Evolutionary conservation across 1,140 invertebrate genomes (phyloP).

Genomic region (Brachionus paranguensis): DNA sequence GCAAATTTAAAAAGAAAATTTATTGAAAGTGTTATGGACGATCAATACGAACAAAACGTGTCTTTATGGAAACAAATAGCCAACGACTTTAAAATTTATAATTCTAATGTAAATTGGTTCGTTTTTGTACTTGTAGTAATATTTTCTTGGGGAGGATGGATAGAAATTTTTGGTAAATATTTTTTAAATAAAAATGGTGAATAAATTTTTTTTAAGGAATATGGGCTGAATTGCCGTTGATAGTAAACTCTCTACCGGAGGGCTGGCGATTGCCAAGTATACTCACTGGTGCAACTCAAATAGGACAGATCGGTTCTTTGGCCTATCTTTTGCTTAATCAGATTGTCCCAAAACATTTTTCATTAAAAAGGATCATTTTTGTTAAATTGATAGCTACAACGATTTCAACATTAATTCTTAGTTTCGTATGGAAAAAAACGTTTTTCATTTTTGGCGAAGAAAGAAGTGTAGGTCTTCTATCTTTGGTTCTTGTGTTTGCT

Average conservation of each 20-base stretch:
- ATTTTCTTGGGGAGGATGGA: conserved; percentile 35
- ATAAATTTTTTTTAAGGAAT: conserved; percentile 70
- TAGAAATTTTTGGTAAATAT: conserved; percentile 29
- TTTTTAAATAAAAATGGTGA: background rate
- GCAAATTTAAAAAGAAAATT: background rate
- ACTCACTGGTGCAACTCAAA: conserved; percentile 71
- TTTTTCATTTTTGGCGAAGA: conserved; percentile 31
- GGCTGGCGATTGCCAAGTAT: conserved; percentile 74
- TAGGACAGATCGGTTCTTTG: conserved; percentile 68
- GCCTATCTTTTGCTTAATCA: background rate
- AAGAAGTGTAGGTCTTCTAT: conserved; percentile 6
- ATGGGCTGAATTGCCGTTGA: conserved; percentile 66
- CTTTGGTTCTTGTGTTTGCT: background rate
- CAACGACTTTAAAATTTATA: conserved; percentile 18
- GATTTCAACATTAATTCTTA: background rate
- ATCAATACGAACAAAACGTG: background rate
- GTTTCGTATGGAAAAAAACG: conserved; percentile 22
- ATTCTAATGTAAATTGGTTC: conserved; percentile 27
- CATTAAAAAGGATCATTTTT: conserved; percentile 4
- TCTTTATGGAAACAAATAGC: background rate
- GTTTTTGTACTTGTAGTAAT: background rate
- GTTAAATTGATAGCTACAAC: background rate
- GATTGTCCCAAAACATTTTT: background rate
- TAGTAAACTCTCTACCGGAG: conserved; percentile 74
- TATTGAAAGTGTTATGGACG: background rate